phyloP scores from a whole-genome alignment of 2,888 invertebrate genomes.

The Bhutanitis thaidina region DNA sequence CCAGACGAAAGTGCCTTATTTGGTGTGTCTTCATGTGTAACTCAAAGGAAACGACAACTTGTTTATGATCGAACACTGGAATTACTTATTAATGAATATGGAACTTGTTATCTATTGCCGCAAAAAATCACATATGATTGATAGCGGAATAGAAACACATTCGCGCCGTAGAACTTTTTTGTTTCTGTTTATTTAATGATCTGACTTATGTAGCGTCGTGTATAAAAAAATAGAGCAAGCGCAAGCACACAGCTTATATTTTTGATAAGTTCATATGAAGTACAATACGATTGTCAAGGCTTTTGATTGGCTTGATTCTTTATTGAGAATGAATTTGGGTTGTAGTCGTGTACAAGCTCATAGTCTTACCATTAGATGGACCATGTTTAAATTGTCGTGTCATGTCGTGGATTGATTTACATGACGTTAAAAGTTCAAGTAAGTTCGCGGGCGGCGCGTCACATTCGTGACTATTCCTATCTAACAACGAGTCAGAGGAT shows the following conservation, averaged over 20 bases:
- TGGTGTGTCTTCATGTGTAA: slow-evolving; percentile 8
- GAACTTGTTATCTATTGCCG: slow-evolving; percentile 6
- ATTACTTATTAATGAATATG: slow-evolving; percentile 16
- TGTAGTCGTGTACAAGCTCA: too few relatives aligned
- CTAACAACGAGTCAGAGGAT: not conserved
- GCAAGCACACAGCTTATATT: too few relatives aligned
- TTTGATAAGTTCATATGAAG: too few relatives aligned
- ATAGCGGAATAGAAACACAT: slow-evolving; percentile 7
- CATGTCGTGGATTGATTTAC: not conserved
- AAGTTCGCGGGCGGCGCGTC: not conserved
- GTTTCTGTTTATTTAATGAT: not conserved
- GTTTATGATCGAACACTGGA: slow-evolving; percentile 13
- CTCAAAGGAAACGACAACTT: slow-evolving; percentile 15
- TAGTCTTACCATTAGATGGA: too few relatives aligned
- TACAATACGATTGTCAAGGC: too few relatives aligned
- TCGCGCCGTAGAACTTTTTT: not conserved
- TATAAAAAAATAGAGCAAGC: too few relatives aligned
- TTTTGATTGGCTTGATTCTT: too few relatives aligned
- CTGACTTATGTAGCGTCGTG: too few relatives aligned
- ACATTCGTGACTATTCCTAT: not conserved
- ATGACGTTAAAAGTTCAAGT: not conserved
- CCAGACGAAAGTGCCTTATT: slow-evolving; percentile 20
- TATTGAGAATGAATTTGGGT: too few relatives aligned
- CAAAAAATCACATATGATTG: slow-evolving; percentile 9
- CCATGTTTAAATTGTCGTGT: too few relatives aligned